These are phyloP conservation scores for Pomacea canaliculata DNA, from an alignment of 2,888 invertebrate genomes.

Conservation along the genomic window DNA sequence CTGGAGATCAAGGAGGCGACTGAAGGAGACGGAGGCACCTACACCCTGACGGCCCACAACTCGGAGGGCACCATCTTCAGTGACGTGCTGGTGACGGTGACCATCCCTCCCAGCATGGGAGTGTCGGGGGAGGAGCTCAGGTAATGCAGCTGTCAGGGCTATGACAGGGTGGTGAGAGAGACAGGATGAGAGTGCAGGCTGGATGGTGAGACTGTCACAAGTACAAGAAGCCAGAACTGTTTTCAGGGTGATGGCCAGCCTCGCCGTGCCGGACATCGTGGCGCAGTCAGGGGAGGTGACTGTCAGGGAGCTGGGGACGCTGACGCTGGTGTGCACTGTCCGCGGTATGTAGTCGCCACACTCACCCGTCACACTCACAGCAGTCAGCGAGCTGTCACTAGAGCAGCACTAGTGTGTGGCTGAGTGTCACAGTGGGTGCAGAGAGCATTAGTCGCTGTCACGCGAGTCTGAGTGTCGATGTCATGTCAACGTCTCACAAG, in stretches of 20 bases:
- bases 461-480: constrained; percentile 3
- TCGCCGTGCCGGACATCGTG: constrained; percentile 27
- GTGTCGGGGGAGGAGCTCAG: constrained; percentile 24
- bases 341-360: constrained; percentile 31
- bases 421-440: neutral
- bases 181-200: no score
- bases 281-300: constrained; percentile 35
- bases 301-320: constrained; percentile 35
- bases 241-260: constrained; percentile 28
- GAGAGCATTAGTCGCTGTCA: neutral
- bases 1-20: constrained; percentile 45
- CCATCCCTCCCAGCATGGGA: constrained; percentile 12
- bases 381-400: neutral
- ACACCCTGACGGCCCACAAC: constrained; percentile 56
- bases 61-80: constrained; percentile 42
- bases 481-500: no score
- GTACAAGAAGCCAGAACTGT: no score
- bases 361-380: neutral
- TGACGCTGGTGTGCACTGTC: constrained; percentile 40
- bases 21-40: constrained; percentile 52
- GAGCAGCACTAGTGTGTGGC: no score
- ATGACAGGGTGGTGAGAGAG: no score
- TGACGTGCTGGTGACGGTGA: constrained; percentile 42
- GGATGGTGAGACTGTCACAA: no score
- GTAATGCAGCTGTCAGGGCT: neutral